phyloP scores from a whole-genome alignment of 2,113 vertebrate species.

The Parus major region DNA sequence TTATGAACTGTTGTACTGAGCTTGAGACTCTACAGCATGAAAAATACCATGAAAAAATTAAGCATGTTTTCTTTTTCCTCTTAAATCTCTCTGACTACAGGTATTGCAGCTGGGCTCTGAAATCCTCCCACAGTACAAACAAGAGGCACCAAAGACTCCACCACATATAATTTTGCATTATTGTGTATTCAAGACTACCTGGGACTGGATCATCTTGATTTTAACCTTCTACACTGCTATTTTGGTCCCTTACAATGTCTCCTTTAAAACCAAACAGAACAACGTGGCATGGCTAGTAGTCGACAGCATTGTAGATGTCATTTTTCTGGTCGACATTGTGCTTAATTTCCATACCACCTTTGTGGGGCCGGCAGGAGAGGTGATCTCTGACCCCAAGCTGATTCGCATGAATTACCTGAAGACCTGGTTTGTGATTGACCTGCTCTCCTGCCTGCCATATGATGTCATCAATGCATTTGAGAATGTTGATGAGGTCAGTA shows the following conservation, averaged over 20 bases:
- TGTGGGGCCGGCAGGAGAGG: constrained; percentile 93
- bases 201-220: constrained; percentile 99
- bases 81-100: constrained; percentile 69
- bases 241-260: constrained; percentile 97
- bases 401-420: constrained; percentile 98
- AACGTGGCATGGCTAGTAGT: constrained; percentile 97
- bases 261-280: constrained; percentile 98
- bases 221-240: constrained; percentile 98
- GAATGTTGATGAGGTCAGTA: constrained; percentile 97
- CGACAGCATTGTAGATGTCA: constrained; percentile 96
- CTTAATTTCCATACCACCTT: constrained; percentile 98
- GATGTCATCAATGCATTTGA: constrained; percentile 99
- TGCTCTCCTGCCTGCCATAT: constrained; percentile 94
- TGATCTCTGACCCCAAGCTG: constrained; percentile 95
- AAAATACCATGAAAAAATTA: not conserved
- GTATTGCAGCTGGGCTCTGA: constrained; percentile 95
- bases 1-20: not conserved
- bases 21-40: not conserved
- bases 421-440: constrained; percentile 98
- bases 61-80: constrained; percentile 10
- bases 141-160: constrained; percentile 96
- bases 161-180: constrained; percentile 98
- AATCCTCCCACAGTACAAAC: constrained; percentile 96
- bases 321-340: constrained; percentile 96
- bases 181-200: constrained; percentile 97